phyloP scores from a whole-genome alignment of 2,888 invertebrate species.

The Mantis religiosa region DNA sequence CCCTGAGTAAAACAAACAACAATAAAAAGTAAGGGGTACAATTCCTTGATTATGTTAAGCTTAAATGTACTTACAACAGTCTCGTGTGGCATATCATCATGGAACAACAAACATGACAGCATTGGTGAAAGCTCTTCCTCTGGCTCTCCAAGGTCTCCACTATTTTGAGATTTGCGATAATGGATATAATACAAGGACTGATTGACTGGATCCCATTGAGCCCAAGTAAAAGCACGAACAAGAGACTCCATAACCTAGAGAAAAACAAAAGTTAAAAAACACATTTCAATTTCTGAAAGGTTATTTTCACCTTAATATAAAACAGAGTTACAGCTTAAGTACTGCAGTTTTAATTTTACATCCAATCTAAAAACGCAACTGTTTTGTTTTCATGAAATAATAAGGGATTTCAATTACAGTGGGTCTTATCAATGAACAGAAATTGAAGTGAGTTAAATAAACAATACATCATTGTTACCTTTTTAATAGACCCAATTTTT shows the following conservation, averaged over 20 bases:
- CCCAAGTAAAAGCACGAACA: constrained; percentile 76
- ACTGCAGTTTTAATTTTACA: no score
- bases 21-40: no score
- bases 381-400: no score
- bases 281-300: not conserved
- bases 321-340: no score
- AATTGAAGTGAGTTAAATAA: no score
- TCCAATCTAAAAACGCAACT: no score
- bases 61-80: constrained; percentile 69
- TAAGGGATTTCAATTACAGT: no score
- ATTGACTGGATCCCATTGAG: constrained; percentile 77
- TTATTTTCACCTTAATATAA: not conserved
- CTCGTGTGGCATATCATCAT: constrained; percentile 80
- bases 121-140: constrained; percentile 64
- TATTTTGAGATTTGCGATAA: constrained; percentile 64
- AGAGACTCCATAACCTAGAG: constrained; percentile 43
- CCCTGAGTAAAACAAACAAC: no score
- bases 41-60: no score
- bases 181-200: constrained; percentile 82
- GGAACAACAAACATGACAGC: constrained; percentile 79
- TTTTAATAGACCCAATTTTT: no score
- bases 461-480: no score
- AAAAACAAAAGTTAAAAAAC: not conserved
- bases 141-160: constrained; percentile 62
- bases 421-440: no score